A percentile compares a stretch with the other conserved stretches of the same genome.
These are phyloP conservation scores for Drosophila varians DNA, from an alignment of 1,140 invertebrate genomes.

Conservation along the genomic window DNA sequence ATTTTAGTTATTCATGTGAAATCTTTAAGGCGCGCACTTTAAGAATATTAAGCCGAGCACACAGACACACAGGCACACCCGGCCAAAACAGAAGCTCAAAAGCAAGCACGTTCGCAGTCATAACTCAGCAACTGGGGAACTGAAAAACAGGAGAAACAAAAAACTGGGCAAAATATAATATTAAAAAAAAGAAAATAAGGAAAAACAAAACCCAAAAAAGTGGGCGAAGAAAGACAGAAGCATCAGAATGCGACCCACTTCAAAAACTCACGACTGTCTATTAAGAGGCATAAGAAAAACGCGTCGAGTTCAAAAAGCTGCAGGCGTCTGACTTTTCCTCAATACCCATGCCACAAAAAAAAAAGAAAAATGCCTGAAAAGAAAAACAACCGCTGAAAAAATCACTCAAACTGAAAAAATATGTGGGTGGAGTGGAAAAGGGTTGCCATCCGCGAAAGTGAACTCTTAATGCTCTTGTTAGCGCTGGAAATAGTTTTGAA, in stretches of 20 bases:
- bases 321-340: conserved; percentile 39
- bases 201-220: conserved; percentile 30
- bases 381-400: conserved; percentile 23
- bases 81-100: conserved; percentile 58
- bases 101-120: conserved; percentile 63
- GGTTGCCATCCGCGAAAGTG: conserved; percentile 9
- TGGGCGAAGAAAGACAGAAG: conserved; percentile 2
- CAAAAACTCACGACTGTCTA: conserved; percentile 70
- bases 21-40: conserved; percentile 75
- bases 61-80: conserved; percentile 7
- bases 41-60: conserved; percentile 36
- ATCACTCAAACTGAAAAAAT: conserved; percentile 39
- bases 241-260: conserved; percentile 60
- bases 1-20: conserved; percentile 82
- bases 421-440: not conserved
- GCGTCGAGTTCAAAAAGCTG: conserved; percentile 53
- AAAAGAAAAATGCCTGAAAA: not conserved
- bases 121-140: conserved; percentile 60
- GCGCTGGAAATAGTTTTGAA: conserved; percentile 18
- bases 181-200: conserved; percentile 5
- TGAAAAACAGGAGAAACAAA: conserved; percentile 32
- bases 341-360: not conserved
- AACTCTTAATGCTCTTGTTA: conserved; percentile 36
- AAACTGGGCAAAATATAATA: not conserved
- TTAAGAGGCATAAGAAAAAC: conserved; percentile 66